Conservation (phyloP, 1,140 invertebrate species). For the Calephelis virginiensis region DNA sequence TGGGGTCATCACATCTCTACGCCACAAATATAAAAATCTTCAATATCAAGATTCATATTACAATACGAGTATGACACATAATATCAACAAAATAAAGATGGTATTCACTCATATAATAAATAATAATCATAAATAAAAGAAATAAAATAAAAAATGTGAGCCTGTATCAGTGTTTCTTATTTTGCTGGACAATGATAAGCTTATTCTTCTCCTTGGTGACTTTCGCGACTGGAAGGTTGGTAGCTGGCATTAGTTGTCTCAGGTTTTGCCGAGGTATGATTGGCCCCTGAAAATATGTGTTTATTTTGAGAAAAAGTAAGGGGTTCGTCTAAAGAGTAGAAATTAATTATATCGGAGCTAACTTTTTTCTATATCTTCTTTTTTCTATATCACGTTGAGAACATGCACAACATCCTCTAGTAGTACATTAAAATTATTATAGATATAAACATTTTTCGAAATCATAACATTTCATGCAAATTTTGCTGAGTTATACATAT, state of each 20-base stretch:
- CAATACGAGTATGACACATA: not conserved
- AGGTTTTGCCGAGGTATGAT: constrained; percentile 80
- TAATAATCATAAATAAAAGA: constrained; percentile 37
- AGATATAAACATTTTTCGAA: too few species aligned
- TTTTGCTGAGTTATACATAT: too few species aligned
- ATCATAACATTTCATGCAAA: too few species aligned
- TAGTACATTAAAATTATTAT: too few species aligned
- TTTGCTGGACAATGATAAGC: constrained; percentile 85
- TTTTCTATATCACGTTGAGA: too few species aligned
- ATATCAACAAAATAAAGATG: not conserved
- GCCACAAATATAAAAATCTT: too few species aligned
- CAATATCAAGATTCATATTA: not conserved
- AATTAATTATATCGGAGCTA: too few species aligned
- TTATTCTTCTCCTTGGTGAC: constrained; percentile 88
- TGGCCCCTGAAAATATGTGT: constrained; percentile 55
- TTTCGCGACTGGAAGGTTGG: constrained; percentile 81
- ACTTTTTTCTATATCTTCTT: too few species aligned
- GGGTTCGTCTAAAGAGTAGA: too few species aligned
- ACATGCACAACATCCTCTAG: too few species aligned
- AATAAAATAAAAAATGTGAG: constrained; percentile 41
- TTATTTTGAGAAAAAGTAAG: not conserved
- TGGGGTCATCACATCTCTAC: too few species aligned
- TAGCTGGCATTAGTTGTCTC: constrained; percentile 80
- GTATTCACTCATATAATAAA: constrained; percentile 26
- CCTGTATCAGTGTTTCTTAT: constrained; percentile 68